phyloP scores from a whole-genome alignment of 2,113 vertebrate genomes.

The Pleuronectes platessa region DNA sequence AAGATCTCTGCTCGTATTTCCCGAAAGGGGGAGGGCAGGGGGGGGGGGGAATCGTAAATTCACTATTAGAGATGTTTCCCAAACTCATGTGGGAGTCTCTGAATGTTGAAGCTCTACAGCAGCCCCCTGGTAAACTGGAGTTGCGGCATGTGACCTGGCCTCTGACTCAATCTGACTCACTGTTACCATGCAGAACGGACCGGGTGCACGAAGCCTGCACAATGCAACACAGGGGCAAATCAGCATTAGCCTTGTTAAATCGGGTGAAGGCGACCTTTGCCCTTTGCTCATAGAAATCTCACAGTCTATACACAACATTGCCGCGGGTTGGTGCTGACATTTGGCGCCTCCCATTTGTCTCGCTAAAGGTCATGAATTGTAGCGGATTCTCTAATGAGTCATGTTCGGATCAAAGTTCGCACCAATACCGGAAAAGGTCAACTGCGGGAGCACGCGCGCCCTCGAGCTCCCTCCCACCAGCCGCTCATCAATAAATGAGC shows the following conservation, averaged over 20 bases:
- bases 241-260: conserved; percentile 41
- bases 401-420: conserved; percentile 69
- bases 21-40: not conserved
- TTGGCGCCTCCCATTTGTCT: conserved; percentile 71
- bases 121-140: not conserved
- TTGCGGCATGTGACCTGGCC: conserved; percentile 6
- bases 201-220: not conserved
- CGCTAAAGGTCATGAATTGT: conserved; percentile 73
- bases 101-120: too few species aligned
- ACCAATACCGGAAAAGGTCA: conserved; percentile 72
- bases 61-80: conserved; percentile 7
- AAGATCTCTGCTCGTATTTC: conserved; percentile 1
- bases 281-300: conserved; percentile 28
- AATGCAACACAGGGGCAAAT: conserved; percentile 34
- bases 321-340: conserved; percentile 66
- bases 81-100: not conserved
- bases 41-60: not conserved
- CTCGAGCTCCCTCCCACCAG: conserved; percentile 18
- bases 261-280: conserved; percentile 34
- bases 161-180: conserved; percentile 43
- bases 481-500: conserved; percentile 53
- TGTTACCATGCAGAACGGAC: conserved; percentile 31
- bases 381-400: conserved; percentile 68
- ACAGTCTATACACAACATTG: conserved; percentile 22
- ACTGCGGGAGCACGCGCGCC: conserved; percentile 32